These are phyloP conservation scores for Falco cherrug DNA, from an alignment of 2,797 vertebrate genomes.

Conservation along the genomic window DNA sequence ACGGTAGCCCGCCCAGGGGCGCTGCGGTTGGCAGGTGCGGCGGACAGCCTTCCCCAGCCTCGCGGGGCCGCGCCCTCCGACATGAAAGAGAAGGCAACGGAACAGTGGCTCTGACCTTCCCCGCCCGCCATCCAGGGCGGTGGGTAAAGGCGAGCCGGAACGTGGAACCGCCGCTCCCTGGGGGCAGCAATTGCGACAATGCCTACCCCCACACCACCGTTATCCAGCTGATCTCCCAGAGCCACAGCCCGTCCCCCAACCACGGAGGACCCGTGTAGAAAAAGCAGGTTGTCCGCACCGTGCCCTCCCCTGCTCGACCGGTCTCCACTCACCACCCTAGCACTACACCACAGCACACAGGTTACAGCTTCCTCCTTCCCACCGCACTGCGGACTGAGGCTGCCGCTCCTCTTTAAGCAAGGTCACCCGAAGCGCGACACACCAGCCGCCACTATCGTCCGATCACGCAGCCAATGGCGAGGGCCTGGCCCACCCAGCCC, in stretches of 20 bases:
- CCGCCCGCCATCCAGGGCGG: not conserved
- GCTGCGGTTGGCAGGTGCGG: too few species aligned
- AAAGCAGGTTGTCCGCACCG: not conserved
- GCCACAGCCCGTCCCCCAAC: too few species aligned
- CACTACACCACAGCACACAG: too few species aligned
- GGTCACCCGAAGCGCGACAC: not conserved
- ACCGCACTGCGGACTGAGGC: not conserved
- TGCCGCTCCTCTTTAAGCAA: not conserved
- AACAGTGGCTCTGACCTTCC: too few species aligned
- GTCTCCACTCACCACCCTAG: too few species aligned
- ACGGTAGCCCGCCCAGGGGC: not conserved
- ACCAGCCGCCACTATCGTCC: slow-evolving; percentile 63
- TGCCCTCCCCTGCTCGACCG: not conserved
- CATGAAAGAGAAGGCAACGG: not conserved
- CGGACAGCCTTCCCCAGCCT: too few species aligned
- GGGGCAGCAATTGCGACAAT: not conserved
- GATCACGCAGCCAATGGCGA: slow-evolving; percentile 72
- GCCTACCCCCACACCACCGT: not conserved
- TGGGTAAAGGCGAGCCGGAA: not conserved
- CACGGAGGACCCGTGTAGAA: not conserved
- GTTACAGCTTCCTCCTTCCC: too few species aligned
- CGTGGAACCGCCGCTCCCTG: not conserved
- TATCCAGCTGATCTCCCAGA: not conserved
- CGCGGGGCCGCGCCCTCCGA: not conserved
- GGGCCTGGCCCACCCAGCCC: not conserved